A percentile compares a stretch with the other conserved stretches of the same genome.
phyloP scores from a whole-genome alignment of 2,888 invertebrate genomes.

The Merodon equestris region DNA sequence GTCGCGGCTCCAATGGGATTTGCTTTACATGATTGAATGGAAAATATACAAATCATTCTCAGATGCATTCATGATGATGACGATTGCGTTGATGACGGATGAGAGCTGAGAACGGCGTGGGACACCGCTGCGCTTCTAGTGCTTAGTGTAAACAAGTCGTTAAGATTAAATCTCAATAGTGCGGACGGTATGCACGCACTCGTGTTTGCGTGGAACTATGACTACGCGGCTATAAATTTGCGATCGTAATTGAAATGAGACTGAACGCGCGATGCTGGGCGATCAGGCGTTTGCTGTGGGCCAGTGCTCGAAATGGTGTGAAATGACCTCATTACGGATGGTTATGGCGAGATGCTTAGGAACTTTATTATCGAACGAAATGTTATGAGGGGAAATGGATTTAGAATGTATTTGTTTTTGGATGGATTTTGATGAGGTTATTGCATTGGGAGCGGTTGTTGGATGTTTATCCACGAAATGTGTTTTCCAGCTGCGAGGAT shows the following conservation, averaged over 20 bases:
- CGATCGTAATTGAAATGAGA: slow-evolving; percentile 36
- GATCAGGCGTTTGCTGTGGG: too few species aligned
- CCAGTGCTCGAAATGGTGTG: slow-evolving; percentile 22
- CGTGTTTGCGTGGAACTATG: slow-evolving; percentile 4
- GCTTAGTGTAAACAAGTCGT: slow-evolving; percentile 35
- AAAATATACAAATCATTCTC: slow-evolving; percentile 40
- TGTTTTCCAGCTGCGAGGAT: slow-evolving; percentile 15
- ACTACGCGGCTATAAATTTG: slow-evolving; percentile 34
- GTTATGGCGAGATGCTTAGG: slow-evolving; percentile 13
- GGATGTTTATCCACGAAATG: slow-evolving; percentile 18
- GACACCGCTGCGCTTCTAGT: too few species aligned
- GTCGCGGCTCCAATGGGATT: too few species aligned
- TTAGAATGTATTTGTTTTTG: slow-evolving; percentile 2
- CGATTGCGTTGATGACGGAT: too few species aligned
- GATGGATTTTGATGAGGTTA: slow-evolving; percentile 26
- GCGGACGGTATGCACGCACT: not conserved
- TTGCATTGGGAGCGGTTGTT: slow-evolving; percentile 17
- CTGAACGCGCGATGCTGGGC: slow-evolving; percentile 10
- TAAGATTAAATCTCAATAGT: slow-evolving; percentile 17
- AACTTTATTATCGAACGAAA: slow-evolving; percentile 18
- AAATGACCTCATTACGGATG: slow-evolving; percentile 40
- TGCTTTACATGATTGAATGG: slow-evolving; percentile 32
- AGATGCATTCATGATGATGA: slow-evolving; percentile 3
- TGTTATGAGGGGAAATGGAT: not conserved
- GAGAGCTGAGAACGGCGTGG: too few species aligned